phyloP scores from a whole-genome alignment of 2,797 vertebrate species.

The Phylloscopus collybita region DNA sequence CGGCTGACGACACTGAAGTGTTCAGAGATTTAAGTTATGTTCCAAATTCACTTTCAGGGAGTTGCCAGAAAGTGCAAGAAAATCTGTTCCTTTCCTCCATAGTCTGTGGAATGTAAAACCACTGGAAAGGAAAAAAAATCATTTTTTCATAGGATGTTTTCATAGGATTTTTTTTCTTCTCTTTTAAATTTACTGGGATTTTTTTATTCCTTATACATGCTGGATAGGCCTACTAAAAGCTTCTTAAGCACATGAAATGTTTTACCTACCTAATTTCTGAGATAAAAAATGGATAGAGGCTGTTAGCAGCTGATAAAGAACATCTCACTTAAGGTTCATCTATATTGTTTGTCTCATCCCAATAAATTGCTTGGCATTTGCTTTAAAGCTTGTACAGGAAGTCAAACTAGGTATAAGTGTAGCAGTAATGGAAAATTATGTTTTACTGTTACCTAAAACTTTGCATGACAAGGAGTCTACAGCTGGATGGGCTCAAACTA shows the following conservation, averaged over 20 bases:
- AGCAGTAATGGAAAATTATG: neutral
- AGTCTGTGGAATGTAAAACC: neutral
- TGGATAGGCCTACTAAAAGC: neutral
- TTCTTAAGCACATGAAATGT: neutral
- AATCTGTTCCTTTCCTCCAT: neutral
- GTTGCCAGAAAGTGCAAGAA: neutral
- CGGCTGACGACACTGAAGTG: neutral
- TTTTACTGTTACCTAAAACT: conserved; percentile 18
- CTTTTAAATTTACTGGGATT: neutral
- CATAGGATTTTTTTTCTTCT: neutral
- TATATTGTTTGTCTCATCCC: conserved; percentile 1
- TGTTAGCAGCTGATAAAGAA: neutral
- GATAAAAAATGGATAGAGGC: neutral
- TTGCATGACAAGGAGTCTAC: conserved; percentile 14
- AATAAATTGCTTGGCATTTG: conserved; percentile 33
- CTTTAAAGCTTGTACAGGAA: conserved; percentile 21
- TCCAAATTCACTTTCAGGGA: neutral
- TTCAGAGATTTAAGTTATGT: neutral
- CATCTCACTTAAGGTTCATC: neutral
- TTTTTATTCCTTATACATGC: neutral
- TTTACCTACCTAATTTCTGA: neutral
- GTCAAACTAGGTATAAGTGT: neutral
- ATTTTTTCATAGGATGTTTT: neutral
- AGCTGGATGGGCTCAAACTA: neutral
- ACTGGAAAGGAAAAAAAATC: neutral